Conservation (phyloP, 2,888 invertebrate species). For the Pheosia gnoma region DNA sequence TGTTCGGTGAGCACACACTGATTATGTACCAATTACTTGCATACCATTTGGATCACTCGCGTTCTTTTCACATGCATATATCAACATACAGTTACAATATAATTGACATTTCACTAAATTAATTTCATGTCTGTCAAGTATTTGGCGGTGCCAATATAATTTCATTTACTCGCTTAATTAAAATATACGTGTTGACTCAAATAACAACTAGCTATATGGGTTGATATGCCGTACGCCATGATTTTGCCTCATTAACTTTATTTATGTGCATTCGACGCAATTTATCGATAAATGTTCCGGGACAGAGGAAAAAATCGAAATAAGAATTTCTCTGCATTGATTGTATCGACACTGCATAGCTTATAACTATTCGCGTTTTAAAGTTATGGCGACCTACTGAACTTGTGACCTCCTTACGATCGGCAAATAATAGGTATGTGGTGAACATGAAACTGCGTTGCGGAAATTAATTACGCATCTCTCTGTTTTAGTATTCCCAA, state of each 20-base stretch:
- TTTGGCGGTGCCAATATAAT: slow-evolving; percentile 29
- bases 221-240: slow-evolving; percentile 55
- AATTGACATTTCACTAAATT: slow-evolving; percentile 12
- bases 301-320: slow-evolving; percentile 59
- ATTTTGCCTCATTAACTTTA: slow-evolving; percentile 75
- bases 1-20: too few relatives aligned
- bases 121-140: slow-evolving; percentile 19
- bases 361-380: slow-evolving; percentile 53
- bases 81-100: slow-evolving; percentile 7
- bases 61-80: background rate
- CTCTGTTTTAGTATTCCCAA: background rate
- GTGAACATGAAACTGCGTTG: background rate
- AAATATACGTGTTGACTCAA: slow-evolving; percentile 45
- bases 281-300: slow-evolving; percentile 69
- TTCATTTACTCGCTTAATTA: slow-evolving; percentile 47
- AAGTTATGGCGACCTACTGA: slow-evolving; percentile 14
- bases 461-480: background rate
- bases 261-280: slow-evolving; percentile 68
- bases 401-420: background rate
- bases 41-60: too few relatives aligned
- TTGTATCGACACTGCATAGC: slow-evolving; percentile 56
- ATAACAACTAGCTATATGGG: slow-evolving; percentile 47
- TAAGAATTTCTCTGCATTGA: slow-evolving; percentile 65
- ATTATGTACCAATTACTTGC: too few relatives aligned
- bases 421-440: background rate